These are phyloP conservation scores for Mechanitis messenoides DNA, from an alignment of 2,888 invertebrate genomes.

Conservation along the genomic window DNA sequence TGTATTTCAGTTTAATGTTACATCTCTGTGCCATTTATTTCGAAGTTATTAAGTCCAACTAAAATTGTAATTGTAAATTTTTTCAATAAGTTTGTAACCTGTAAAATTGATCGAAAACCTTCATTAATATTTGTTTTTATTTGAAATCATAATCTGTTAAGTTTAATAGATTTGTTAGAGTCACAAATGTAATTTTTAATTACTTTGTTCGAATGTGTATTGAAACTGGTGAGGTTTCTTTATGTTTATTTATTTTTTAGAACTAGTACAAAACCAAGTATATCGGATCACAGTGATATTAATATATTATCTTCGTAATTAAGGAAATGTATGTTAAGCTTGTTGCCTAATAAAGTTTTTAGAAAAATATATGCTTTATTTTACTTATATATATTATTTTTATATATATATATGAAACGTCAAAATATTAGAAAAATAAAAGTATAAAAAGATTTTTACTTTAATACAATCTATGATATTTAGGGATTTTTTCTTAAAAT, in stretches of 20 bases:
- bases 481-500: too few species aligned
- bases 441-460: too few species aligned
- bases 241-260: constrained; percentile 23
- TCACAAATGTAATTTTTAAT: too few species aligned
- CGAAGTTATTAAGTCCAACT: not conserved
- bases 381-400: too few species aligned
- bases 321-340: constrained; percentile 51
- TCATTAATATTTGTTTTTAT: too few species aligned
- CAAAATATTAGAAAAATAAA: too few species aligned
- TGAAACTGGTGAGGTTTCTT: constrained; percentile 9
- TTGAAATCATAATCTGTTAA: too few species aligned
- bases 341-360: constrained; percentile 56
- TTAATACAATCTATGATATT: too few species aligned
- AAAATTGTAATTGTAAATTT: not conserved
- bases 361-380: constrained; percentile 21
- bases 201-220: not conserved
- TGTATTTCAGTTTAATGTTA: too few species aligned
- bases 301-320: constrained; percentile 45
- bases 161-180: too few species aligned
- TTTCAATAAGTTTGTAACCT: not conserved
- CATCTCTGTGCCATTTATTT: not conserved
- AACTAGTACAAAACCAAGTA: constrained; percentile 44
- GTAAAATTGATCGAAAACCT: not conserved
- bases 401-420: too few species aligned
- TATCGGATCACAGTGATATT: constrained; percentile 72